phyloP scores from a whole-genome alignment of 2,113 vertebrate species.

The Propithecus coquereli region DNA sequence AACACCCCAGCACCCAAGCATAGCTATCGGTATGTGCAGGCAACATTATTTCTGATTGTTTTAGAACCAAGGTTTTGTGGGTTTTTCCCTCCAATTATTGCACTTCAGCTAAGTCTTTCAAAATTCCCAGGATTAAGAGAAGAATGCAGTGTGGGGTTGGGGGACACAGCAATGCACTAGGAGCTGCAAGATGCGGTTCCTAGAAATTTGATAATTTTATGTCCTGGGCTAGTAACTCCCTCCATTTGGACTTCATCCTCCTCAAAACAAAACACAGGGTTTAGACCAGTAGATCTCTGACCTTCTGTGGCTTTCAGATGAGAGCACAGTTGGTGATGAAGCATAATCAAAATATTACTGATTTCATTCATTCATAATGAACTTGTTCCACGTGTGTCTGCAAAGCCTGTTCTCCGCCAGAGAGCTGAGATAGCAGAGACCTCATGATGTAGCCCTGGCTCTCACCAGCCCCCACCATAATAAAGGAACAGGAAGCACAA shows the following conservation, averaged over 20 bases:
- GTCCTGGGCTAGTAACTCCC: neutral
- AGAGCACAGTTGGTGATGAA: neutral
- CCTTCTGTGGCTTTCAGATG: neutral
- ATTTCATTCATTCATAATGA: neutral
- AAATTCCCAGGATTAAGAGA: neutral
- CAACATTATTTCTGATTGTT: accelerated
- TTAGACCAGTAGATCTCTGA: neutral
- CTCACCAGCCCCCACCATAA: neutral
- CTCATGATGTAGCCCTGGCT: accelerated
- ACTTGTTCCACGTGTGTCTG: accelerated
- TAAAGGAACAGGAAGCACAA: neutral
- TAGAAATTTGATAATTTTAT: neutral
- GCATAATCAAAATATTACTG: neutral
- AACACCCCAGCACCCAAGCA: neutral
- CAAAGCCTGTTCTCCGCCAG: neutral
- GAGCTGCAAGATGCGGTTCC: neutral
- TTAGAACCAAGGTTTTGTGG: neutral
- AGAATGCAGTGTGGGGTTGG: accelerated
- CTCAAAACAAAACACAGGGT: neutral
- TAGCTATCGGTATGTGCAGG: accelerated
- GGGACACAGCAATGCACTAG: accelerated
- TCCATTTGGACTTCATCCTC: neutral
- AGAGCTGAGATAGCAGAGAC: neutral
- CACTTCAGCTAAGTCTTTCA: neutral
- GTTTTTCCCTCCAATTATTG: no score